Evolutionary conservation across 2,797 vertebrate species (phyloP), one percentile per base, ranked within the genome.

Genomic region (Taeniopygia guttata): DNA sequence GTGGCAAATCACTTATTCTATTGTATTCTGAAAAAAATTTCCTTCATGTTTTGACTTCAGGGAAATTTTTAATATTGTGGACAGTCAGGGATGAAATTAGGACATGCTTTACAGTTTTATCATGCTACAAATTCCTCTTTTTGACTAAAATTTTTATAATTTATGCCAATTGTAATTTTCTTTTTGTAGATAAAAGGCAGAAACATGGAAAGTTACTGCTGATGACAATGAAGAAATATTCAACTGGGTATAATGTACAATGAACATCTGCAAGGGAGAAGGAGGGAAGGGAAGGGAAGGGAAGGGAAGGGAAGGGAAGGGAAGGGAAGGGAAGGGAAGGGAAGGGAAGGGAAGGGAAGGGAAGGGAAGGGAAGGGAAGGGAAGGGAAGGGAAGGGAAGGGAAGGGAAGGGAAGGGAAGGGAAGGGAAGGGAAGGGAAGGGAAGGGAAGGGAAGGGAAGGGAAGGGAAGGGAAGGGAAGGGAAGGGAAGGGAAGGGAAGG

Each of bases 401-500:
- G n/a, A n/a, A n/a, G n/a, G n/a, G n/a, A n/a, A n/a, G n/a, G n/a
- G n/a, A n/a, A n/a, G n/a, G n/a, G n/a, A n/a, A n/a, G n/a, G n/a
- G n/a, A n/a, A n/a, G n/a, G 46, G 13, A 48, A 14, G 7, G 42
- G n/a, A n/a, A 43, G 43, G 21, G 10, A 25, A 15, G 48, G 13
- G 8, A 42, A 42, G 26, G 4, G 16, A 2, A 11, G 14, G 15
- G 3, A 4, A 46, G 16, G 2, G 7, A 20, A 27, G 4, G 16
- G 7, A 19, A n/a, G n/a, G 4, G 8, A 19, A 26, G 3, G 11
- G 38, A 38, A 38, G 38, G 38, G 38, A 14, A 17, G 4, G 5
- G 40, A 18, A n/a, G n/a, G 2, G 5, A 5, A 52, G 7, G 16
- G 7, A 51, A n/a, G n/a, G n/a, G 8, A 11, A 25, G 38, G 38